These are phyloP conservation scores for Arvicola amphibius DNA, from an alignment of 2,797 vertebrate species.

Conservation along the genomic window DNA sequence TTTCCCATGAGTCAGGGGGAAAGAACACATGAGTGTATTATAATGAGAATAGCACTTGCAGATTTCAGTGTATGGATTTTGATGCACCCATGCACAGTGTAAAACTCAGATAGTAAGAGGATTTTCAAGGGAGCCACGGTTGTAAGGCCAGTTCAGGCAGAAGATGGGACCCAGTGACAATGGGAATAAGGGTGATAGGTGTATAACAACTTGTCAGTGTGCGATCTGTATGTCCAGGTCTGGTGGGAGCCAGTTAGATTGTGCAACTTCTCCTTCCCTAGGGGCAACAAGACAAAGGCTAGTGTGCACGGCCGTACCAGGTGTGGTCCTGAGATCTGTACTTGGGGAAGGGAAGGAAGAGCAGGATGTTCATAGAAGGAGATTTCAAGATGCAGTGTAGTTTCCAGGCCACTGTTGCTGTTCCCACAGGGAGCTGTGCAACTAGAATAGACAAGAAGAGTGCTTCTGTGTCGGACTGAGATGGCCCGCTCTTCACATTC, in stretches of 20 bases:
- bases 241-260: fast-evolving
- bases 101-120: not conserved
- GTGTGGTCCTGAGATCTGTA: not conserved
- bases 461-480: not conserved
- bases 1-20: not conserved
- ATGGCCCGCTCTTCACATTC: not conserved
- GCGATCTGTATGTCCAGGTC: not conserved
- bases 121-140: not conserved
- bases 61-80: constrained; percentile 1
- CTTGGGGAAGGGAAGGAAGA: not conserved
- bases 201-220: not conserved
- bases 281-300: not conserved
- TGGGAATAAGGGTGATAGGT: not conserved
- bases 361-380: not conserved
- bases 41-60: not conserved
- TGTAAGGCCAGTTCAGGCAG: not conserved
- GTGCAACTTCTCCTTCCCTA: not conserved
- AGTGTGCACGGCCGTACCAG: not conserved
- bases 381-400: not conserved
- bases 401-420: not conserved
- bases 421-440: not conserved
- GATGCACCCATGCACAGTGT: not conserved
- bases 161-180: not conserved
- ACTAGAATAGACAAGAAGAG: not conserved
- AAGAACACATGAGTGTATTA: not conserved